Percentiles rank a stretch among this genome's conserved stretches.
Conservation (phyloP, 2,797 vertebrate genomes). For the Antennarius maculatus region DNA sequence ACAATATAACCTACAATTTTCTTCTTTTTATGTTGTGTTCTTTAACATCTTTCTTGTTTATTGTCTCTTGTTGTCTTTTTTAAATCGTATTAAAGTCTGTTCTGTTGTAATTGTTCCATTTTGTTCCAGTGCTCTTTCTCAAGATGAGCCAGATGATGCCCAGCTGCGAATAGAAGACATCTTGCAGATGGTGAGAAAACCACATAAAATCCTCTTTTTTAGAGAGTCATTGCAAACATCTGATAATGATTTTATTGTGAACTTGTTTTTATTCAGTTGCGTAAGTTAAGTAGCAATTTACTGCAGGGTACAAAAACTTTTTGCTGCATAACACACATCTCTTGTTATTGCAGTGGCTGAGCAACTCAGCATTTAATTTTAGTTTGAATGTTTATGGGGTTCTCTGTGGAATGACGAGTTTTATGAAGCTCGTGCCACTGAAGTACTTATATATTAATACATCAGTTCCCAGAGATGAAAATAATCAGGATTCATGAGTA, state of each 20-base stretch:
- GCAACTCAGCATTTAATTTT: not conserved
- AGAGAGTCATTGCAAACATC: not conserved
- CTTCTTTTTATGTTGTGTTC: no score
- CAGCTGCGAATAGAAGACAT: conserved; percentile 94
- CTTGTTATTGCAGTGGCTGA: not conserved
- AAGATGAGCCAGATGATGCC: conserved; percentile 93
- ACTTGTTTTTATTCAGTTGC: not conserved
- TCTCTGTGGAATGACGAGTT: conserved; percentile 3
- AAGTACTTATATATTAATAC: conserved; percentile 17
- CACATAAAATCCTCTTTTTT: not conserved
- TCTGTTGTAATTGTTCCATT: not conserved
- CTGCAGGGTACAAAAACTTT: no score
- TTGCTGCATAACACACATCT: no score
- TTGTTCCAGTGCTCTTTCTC: conserved; percentile 88
- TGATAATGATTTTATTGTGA: not conserved
- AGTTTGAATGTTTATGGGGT: conserved; percentile 1
- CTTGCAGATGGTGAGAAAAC: conserved; percentile 88
- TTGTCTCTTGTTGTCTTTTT: no score
- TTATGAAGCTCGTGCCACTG: not conserved
- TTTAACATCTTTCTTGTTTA: no score
- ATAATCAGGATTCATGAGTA: not conserved
- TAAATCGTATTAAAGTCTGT: not conserved
- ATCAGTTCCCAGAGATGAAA: conserved; percentile 4
- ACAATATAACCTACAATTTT: no score
- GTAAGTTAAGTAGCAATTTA: no score